Percentiles rank a stretch among this genome's conserved stretches.
Evolutionary conservation across 1,140 invertebrate genomes (phyloP).

Genomic region (Portunus trituberculatus): DNA sequence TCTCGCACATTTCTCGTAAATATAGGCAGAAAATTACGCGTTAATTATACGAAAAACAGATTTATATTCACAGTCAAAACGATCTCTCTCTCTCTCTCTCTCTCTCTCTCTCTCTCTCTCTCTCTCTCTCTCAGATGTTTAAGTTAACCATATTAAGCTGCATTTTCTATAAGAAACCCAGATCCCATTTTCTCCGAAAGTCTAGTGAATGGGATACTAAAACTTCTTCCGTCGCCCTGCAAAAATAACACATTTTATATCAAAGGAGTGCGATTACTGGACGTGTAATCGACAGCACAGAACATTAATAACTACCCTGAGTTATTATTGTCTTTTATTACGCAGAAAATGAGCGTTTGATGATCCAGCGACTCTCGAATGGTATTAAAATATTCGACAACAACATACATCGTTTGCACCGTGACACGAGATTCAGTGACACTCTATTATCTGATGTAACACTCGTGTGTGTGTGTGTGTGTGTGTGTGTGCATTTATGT

Average conservation of each 20-base stretch:
- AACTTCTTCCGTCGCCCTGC: too few relatives aligned
- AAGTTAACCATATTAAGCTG: too few relatives aligned
- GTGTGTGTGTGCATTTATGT: not conserved
- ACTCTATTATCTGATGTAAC: not conserved
- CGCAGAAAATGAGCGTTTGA: not conserved
- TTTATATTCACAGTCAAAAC: too few relatives aligned
- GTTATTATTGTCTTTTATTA: not conserved
- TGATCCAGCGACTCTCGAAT: not conserved
- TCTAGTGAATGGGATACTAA: not conserved
- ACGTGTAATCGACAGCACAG: too few relatives aligned
- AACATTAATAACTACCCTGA: not conserved
- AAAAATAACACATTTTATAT: too few relatives aligned
- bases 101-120: slow-evolving; percentile 10
- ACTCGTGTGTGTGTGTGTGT: not conserved
- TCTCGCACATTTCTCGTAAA: too few relatives aligned
- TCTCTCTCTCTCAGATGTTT: slow-evolving; percentile 2
- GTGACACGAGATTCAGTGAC: not conserved
- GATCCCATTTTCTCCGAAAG: not conserved
- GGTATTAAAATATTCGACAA: not conserved
- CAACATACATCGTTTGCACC: too few relatives aligned
- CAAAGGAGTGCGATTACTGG: too few relatives aligned
- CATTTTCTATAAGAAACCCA: too few relatives aligned
- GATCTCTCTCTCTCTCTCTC: not conserved
- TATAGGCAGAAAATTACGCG: too few relatives aligned
- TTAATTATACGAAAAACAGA: too few relatives aligned